A percentile compares a stretch with the other conserved stretches of the same genome.
These are phyloP conservation scores for Phasianus colchicus DNA, from an alignment of 2,113 vertebrate species.

Conservation along the genomic window DNA sequence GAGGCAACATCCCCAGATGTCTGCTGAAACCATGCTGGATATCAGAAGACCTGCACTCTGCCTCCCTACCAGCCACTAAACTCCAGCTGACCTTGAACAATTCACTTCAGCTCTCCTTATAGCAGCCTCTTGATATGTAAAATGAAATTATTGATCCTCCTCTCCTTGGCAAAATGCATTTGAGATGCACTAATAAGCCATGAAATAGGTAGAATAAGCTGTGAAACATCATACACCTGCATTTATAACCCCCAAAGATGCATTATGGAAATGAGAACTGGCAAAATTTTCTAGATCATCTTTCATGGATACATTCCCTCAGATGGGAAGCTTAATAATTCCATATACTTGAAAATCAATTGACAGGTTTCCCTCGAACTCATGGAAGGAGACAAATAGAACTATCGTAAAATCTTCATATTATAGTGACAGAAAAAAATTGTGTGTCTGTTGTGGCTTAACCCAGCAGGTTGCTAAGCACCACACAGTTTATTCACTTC, in stretches of 20 bases:
- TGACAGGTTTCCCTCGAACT: not conserved
- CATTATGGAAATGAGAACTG: constrained; percentile 30
- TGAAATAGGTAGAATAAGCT: constrained; percentile 33
- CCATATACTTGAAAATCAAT: not conserved
- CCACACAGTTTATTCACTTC: too few relatives aligned
- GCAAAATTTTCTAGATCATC: constrained; percentile 9
- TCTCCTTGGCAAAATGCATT: constrained; percentile 19
- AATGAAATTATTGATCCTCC: constrained; percentile 22
- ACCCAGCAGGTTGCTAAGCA: too few relatives aligned
- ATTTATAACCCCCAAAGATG: not conserved
- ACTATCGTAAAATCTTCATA: not conserved
- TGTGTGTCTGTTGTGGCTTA: too few relatives aligned
- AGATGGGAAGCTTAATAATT: not conserved
- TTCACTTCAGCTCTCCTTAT: not conserved
- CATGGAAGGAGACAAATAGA: not conserved
- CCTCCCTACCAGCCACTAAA: not conserved
- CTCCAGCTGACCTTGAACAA: constrained; percentile 23
- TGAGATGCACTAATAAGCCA: constrained; percentile 20
- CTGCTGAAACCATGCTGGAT: not conserved
- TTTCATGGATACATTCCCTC: not conserved
- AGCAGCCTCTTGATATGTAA: constrained; percentile 29
- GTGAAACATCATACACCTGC: not conserved
- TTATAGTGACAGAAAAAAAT: not conserved
- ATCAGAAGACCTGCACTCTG: not conserved
- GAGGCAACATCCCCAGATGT: not conserved